phyloP scores from a whole-genome alignment of 2,797 vertebrate genomes.

The Onychomys torridus region DNA sequence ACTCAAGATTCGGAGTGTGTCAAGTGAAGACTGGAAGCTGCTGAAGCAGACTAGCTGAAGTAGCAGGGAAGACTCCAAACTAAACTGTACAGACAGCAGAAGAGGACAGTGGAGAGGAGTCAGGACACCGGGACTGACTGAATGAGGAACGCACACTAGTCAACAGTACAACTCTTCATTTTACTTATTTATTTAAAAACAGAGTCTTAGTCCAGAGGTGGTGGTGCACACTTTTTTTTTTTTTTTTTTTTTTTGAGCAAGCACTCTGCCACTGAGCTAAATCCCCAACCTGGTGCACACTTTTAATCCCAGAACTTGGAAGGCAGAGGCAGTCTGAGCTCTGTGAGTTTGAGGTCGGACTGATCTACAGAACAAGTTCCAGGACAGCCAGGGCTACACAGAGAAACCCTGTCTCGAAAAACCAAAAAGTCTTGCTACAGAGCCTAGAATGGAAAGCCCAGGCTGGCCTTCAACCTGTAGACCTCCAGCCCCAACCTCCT shows the following conservation, averaged over 20 bases:
- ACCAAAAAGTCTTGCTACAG: background rate
- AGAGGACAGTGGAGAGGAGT: background rate
- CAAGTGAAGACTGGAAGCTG: background rate
- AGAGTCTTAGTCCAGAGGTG: background rate
- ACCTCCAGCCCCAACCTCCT: background rate
- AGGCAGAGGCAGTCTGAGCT: background rate
- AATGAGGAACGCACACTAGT: background rate
- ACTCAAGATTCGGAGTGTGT: slow-evolving; percentile 17
- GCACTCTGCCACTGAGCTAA: no score
- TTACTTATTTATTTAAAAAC: background rate
- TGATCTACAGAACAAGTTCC: no score
- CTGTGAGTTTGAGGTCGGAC: no score
- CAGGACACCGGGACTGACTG: background rate
- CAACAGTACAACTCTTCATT: background rate
- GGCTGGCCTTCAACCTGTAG: background rate
- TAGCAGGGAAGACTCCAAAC: background rate
- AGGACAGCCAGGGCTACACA: no score
- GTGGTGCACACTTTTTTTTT: background rate
- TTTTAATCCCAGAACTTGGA: background rate
- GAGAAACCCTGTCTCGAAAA: background rate
- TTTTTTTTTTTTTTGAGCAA: no score
- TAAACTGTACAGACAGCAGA: background rate
- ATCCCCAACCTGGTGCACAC: background rate
- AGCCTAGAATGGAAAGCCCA: background rate
- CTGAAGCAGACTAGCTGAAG: background rate